Percentiles rank a stretch among this genome's conserved stretches.
These are phyloP conservation scores for Piprites chloris DNA, from an alignment of 2,113 vertebrate genomes.

Conservation along the genomic window DNA sequence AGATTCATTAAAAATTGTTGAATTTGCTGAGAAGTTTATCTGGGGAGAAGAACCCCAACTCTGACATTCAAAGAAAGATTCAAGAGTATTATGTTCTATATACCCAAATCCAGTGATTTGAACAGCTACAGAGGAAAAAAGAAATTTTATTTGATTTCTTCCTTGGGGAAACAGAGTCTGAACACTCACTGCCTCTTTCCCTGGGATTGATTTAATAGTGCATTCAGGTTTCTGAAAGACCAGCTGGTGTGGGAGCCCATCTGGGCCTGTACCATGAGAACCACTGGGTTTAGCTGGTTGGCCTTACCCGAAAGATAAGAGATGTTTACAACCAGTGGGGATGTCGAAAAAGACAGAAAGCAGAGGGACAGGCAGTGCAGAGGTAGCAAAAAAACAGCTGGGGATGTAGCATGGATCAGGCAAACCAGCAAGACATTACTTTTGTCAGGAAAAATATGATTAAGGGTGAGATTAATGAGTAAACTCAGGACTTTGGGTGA, in stretches of 20 bases:
- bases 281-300: background rate
- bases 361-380: background rate
- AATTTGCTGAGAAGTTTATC: background rate
- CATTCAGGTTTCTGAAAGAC: background rate
- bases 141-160: background rate
- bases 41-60: rapidly evolving
- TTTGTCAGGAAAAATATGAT: background rate
- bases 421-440: background rate
- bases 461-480: background rate
- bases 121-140: background rate
- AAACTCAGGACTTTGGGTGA: background rate
- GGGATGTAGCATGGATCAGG: background rate
- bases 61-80: background rate
- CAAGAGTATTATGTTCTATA: background rate
- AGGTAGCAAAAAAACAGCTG: background rate
- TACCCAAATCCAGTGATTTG: background rate
- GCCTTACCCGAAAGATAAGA: background rate
- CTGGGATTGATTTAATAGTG: rapidly evolving
- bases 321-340: background rate
- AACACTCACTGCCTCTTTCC: background rate
- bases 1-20: background rate
- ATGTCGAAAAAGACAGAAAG: background rate
- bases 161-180: background rate
- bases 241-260: background rate
- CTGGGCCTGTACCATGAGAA: background rate